Percentiles rank a stretch among this genome's conserved stretches.
Evolutionary conservation across 2,888 invertebrate species (phyloP).

Genomic region (Leucozona laternaria): DNA sequence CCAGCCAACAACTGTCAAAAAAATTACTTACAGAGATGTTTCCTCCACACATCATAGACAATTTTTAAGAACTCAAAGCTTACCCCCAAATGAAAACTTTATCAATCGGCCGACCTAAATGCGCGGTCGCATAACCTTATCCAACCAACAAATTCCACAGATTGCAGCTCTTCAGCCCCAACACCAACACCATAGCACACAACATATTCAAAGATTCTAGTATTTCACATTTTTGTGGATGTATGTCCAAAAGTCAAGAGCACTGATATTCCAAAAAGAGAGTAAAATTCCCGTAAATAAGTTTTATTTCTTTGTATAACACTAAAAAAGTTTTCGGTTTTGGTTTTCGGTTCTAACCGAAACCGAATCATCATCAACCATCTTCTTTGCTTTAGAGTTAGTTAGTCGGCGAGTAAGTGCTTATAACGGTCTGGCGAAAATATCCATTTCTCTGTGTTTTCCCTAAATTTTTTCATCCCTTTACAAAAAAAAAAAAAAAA

Average conservation of each 20-base stretch:
- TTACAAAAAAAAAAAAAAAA: conserved; percentile 21
- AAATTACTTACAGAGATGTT: neutral
- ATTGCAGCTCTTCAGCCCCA: conserved; percentile 52
- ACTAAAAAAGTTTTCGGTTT: conserved; percentile 67
- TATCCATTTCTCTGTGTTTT: conserved; percentile 73
- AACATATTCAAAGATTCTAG: conserved; percentile 9
- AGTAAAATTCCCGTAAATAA: conserved; percentile 12
- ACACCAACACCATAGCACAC: too few species aligned
- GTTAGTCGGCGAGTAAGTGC: conserved; percentile 76
- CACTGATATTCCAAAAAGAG: conserved; percentile 52
- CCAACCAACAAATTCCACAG: conserved; percentile 70
- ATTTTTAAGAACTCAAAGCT: neutral
- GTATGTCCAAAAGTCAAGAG: conserved; percentile 29
- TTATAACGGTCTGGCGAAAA: conserved; percentile 73
- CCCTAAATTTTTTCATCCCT: conserved; percentile 69
- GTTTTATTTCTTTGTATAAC: conserved; percentile 42
- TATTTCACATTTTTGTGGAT: conserved; percentile 1
- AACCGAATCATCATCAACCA: conserved; percentile 70
- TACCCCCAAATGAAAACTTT: conserved; percentile 8
- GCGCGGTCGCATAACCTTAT: conserved; percentile 71
- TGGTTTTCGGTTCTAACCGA: conserved; percentile 60
- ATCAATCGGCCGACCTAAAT: conserved; percentile 41
- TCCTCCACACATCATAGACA: neutral
- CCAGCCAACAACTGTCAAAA: conserved; percentile 56
- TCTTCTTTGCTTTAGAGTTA: conserved; percentile 74